Percentiles rank a stretch among this genome's conserved stretches.
These are phyloP conservation scores for Podarcis raffonei DNA, from an alignment of 2,113 vertebrate genomes.

Conservation along the genomic window DNA sequence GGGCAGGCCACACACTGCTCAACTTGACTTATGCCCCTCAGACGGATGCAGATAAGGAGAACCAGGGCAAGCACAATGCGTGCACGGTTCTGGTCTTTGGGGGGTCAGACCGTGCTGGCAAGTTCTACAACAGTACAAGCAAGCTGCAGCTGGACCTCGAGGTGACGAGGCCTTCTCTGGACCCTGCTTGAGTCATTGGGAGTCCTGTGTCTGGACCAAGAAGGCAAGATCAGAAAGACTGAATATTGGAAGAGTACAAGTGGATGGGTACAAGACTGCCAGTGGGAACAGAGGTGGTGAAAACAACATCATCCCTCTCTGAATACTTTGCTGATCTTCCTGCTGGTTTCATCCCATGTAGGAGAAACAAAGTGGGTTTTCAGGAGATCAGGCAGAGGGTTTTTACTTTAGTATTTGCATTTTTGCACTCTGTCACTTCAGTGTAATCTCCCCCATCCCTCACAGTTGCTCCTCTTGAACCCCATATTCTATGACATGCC, in stretches of 20 bases:
- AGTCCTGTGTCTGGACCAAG: constrained; percentile 9
- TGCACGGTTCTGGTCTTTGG: constrained; percentile 82
- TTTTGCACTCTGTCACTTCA: not conserved
- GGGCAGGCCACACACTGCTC: constrained; percentile 85
- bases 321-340: not conserved
- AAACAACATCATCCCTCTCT: not conserved
- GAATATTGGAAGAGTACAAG: constrained; percentile 42
- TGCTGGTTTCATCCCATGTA: not conserved
- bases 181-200: constrained; percentile 5
- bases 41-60: constrained; percentile 55
- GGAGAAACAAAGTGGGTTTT: not conserved
- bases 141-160: constrained; percentile 71
- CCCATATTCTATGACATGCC: not conserved
- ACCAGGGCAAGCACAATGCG: constrained; percentile 41
- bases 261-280: not conserved
- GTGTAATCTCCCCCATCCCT: not conserved
- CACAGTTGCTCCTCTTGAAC: not conserved
- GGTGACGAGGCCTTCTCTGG: not conserved
- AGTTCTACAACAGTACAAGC: constrained; percentile 80
- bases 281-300: not conserved
- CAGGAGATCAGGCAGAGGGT: not conserved
- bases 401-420: not conserved
- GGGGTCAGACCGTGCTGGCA: constrained; percentile 82
- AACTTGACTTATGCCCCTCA: constrained; percentile 53
- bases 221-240: not conserved